Conservation (phyloP, 2,888 invertebrate genomes). For the Troides helena region DNA sequence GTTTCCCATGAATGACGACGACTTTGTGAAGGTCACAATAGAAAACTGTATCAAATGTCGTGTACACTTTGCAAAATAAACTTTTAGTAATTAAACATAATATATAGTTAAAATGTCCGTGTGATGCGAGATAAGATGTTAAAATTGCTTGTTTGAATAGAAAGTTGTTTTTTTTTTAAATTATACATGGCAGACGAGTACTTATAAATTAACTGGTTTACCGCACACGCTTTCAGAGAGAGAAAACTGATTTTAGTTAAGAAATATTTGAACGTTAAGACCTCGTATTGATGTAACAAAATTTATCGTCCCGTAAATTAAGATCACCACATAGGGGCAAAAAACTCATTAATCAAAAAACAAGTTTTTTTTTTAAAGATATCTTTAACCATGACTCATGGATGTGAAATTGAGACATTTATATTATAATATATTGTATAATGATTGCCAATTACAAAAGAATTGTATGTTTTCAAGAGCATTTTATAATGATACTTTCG, state of each 20-base stretch:
- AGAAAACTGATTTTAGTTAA: not conserved
- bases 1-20: slow-evolving; percentile 4
- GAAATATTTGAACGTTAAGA: not conserved
- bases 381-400: slow-evolving; percentile 1
- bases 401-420: not conserved
- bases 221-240: not conserved
- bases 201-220: not conserved
- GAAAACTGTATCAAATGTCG: slow-evolving; percentile 4
- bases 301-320: slow-evolving; percentile 2
- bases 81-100: not conserved
- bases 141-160: not conserved
- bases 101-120: not conserved
- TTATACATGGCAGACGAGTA: not conserved
- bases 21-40: slow-evolving; percentile 5
- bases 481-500: not conserved
- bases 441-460: not conserved
- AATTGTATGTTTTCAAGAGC: too few relatives aligned
- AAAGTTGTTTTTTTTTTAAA: not conserved
- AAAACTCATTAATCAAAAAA: slow-evolving; percentile 6
- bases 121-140: not conserved
- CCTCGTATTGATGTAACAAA: not conserved
- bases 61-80: not conserved
- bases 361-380: slow-evolving; percentile 6
- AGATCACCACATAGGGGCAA: not conserved
- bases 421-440: not conserved